Base-by-base conservation (phyloP, 1,140 invertebrate species). In the Mactra quadrangularis region DNA sequence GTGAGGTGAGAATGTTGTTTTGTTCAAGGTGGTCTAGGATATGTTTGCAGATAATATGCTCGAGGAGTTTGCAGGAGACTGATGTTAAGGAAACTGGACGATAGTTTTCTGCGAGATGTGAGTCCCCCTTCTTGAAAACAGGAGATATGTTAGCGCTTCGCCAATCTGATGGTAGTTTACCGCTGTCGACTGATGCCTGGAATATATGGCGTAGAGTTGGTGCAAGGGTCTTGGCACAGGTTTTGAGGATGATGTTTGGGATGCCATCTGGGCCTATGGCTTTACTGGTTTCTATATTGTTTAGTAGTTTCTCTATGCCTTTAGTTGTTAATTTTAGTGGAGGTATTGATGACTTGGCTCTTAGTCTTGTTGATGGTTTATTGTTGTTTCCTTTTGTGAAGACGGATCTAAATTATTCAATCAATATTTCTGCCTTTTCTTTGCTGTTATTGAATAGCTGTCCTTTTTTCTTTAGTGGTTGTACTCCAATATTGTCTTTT, bases 371-470 rank as follows among this genome's bases (percentile, higher is more conserved):
- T 76, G 33, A 15, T 60, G 15, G 27, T 45, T 22, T 62, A n/a
- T 59, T 27, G n/a, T n/a, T n/a, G n/a, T n/a, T n/a, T n/a, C n/a
- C n/a, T 25, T 9, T 19, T n/a, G 11, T 59, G 71, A 47, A 22
- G 25, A 22, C 25, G n/a, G 1, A 53, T 55, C 4, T 50, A 31
- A 33, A 35, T 35, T 33, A n/a, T 82, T 59, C 25, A 81, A 33
- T 83, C 83, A 0, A 81, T 76, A 62, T 22, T n/a, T 64, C 60
- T n/a, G 66, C 74, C 52, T 84, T 84, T 19, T 38, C 52, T 72
- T 53, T 77, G 38, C 52, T 72, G 41, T 72, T 62, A 9, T 25
- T 66, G 13, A 38, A 38, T 13, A 66, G 22, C 25, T 38, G 45
- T 1, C 66, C 66, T 41, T 7, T 70, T 45, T 71, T 77, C 35